Conservation (phyloP, 2,797 vertebrate genomes). For the Paguma larvata region DNA sequence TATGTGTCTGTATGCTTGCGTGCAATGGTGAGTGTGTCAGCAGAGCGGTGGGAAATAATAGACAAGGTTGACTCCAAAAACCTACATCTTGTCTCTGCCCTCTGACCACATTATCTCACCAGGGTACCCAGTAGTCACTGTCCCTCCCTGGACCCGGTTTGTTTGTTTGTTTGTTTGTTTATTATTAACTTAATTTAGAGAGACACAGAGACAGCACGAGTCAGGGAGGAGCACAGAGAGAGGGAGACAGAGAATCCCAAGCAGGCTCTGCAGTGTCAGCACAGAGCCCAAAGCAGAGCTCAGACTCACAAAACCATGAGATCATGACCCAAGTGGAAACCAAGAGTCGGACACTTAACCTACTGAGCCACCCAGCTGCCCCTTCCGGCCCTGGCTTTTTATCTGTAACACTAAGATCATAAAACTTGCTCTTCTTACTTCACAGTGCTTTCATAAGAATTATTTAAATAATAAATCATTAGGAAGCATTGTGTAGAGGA, state of each 20-base stretch:
- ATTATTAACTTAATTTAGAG: too few relatives aligned
- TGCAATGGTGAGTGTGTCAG: neutral
- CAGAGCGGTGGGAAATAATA: neutral
- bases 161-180: too few relatives aligned
- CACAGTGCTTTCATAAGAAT: neutral
- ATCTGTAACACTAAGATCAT: neutral
- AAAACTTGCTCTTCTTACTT: neutral
- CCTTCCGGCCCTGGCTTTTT: neutral
- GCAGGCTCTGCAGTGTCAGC: too few relatives aligned
- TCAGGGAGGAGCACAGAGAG: too few relatives aligned
- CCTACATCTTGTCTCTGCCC: neutral
- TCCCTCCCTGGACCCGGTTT: neutral
- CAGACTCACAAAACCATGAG: too few relatives aligned
- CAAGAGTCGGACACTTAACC: too few relatives aligned
- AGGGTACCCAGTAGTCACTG: neutral
- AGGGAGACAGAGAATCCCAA: too few relatives aligned
- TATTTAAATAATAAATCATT: neutral
- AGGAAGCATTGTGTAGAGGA: neutral
- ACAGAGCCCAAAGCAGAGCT: too few relatives aligned
- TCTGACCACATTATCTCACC: neutral
- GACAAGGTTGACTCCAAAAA: neutral
- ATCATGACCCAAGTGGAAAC: too few relatives aligned
- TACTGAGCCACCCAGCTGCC: too few relatives aligned
- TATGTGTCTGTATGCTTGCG: neutral
- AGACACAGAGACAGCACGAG: too few relatives aligned